A percentile compares a stretch with the other conserved stretches of the same genome.
Evolutionary conservation across 1,140 invertebrate genomes (phyloP).

Genomic region (Musca vetustissima): DNA sequence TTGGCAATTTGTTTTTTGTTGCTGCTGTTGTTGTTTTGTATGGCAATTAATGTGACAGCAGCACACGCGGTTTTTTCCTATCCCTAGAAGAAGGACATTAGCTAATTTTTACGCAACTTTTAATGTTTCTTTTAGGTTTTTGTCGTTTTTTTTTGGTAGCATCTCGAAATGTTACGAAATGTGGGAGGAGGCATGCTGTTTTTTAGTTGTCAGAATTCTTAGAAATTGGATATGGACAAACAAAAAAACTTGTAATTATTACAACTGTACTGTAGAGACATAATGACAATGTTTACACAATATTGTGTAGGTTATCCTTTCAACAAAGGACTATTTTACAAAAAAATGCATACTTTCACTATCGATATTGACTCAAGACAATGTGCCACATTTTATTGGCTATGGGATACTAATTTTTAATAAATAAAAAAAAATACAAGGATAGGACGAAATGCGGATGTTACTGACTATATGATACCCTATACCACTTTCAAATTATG

Average conservation of each 20-base stretch:
- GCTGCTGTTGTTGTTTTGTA: too few relatives aligned
- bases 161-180: neutral
- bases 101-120: constrained; percentile 21
- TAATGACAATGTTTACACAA: neutral
- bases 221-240: neutral
- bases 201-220: neutral
- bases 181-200: constrained; percentile 4
- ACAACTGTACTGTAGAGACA: neutral
- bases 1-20: constrained; percentile 41
- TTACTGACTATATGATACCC: too few relatives aligned
- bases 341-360: too few relatives aligned
- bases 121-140: constrained; percentile 15
- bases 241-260: neutral
- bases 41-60: neutral
- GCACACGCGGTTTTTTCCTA: neutral
- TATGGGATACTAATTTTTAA: too few relatives aligned
- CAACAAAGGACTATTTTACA: too few relatives aligned
- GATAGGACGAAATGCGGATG: too few relatives aligned
- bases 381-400: too few relatives aligned
- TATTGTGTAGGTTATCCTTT: too few relatives aligned
- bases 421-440: too few relatives aligned
- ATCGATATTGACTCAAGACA: too few relatives aligned
- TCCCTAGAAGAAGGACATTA: neutral
- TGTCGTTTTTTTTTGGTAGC: too few relatives aligned
- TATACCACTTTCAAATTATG: too few relatives aligned